These are phyloP conservation scores for Ypsolopha scabrella DNA, from an alignment of 2,888 invertebrate species.

Conservation along the genomic window DNA sequence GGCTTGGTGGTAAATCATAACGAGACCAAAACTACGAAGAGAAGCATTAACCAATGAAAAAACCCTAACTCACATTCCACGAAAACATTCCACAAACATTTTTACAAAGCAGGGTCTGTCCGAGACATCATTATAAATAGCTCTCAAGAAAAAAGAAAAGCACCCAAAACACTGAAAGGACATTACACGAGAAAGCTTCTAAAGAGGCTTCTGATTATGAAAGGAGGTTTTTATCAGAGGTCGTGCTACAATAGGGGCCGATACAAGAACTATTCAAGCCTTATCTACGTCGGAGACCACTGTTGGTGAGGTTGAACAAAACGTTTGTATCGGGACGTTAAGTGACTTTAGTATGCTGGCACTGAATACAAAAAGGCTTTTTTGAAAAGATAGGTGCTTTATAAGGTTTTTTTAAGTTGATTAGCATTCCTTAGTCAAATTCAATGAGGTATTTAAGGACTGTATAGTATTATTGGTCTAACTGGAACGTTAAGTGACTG, in stretches of 20 bases:
- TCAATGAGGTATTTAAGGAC: too few relatives aligned
- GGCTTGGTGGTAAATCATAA: too few relatives aligned
- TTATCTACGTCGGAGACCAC: not conserved
- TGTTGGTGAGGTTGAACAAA: not conserved
- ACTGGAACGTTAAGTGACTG: too few relatives aligned
- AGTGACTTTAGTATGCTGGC: not conserved
- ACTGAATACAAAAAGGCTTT: too few relatives aligned
- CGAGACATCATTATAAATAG: not conserved
- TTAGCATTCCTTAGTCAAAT: too few relatives aligned
- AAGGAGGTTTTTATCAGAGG: conserved; percentile 23
- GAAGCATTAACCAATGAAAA: not conserved
- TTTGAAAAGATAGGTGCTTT: too few relatives aligned
- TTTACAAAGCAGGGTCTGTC: not conserved
- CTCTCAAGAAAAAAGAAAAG: not conserved
- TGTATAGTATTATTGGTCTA: too few relatives aligned
- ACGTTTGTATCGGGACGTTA: not conserved
- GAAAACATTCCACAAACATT: not conserved
- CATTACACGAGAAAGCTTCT: conserved; percentile 38
- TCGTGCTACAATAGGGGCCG: not conserved
- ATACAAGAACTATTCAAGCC: conserved; percentile 3
- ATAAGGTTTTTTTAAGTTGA: too few relatives aligned
- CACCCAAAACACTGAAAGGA: conserved; percentile 36
- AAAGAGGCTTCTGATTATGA: conserved; percentile 23
- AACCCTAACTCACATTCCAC: not conserved
- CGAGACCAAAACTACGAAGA: not conserved